Evolutionary conservation across 2,113 vertebrate genomes (phyloP).

Genomic region (Leptodactylus fuscus): DNA sequence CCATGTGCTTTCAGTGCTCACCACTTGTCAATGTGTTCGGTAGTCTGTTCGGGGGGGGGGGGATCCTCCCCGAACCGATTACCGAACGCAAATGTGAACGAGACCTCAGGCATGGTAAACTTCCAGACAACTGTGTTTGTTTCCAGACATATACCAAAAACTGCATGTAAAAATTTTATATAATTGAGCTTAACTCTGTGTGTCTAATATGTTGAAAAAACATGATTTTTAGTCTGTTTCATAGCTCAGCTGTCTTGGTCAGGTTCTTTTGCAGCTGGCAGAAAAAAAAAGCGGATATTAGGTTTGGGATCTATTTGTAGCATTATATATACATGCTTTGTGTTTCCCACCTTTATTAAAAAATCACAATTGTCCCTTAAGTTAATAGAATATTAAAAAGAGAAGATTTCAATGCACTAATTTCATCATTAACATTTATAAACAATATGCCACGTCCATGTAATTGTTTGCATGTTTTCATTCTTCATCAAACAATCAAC

Average conservation of each 20-base stretch:
- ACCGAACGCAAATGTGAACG: too few species aligned
- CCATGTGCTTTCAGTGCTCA: too few species aligned
- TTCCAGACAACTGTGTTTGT: too few species aligned
- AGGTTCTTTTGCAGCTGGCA: not conserved
- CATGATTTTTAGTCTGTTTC: not conserved
- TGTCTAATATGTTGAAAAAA: too few species aligned
- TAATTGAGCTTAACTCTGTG: too few species aligned
- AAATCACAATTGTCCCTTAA: slow-evolving; percentile 15
- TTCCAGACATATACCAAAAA: too few species aligned
- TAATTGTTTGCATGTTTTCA: not conserved
- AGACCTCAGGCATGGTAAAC: too few species aligned
- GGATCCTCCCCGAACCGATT: too few species aligned
- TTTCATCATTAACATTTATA: slow-evolving; percentile 30
- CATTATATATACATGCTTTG: not conserved
- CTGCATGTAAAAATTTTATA: too few species aligned
- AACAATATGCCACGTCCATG: not conserved
- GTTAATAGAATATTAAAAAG: slow-evolving; percentile 27
- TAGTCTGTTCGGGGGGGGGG: too few species aligned
- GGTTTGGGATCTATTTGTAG: not conserved
- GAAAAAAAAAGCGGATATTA: not conserved
- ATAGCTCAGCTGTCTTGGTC: not conserved
- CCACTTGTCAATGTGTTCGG: too few species aligned
- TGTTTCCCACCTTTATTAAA: slow-evolving; percentile 19
- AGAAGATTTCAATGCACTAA: not conserved
- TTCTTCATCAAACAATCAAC: slow-evolving; percentile 22